A percentile compares a stretch with the other conserved stretches of the same genome.
Evolutionary conservation across 2,113 vertebrate species (phyloP).

Genomic region (Eulemur macaco): DNA sequence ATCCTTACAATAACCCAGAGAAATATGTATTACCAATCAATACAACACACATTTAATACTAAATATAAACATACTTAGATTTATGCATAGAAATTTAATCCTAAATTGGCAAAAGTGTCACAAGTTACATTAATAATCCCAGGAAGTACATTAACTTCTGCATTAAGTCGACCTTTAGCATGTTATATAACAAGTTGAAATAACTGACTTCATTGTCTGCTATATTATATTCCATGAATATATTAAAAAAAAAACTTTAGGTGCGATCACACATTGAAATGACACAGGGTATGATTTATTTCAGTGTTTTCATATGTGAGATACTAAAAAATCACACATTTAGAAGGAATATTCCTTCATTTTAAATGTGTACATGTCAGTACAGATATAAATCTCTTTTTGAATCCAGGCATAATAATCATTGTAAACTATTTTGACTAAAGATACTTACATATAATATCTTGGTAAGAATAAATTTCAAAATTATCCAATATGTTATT

Average conservation of each 20-base stretch:
- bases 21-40: neutral
- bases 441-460: neutral
- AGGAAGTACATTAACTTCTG: neutral
- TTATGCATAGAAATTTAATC: neutral
- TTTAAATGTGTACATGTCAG: neutral
- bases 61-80: neutral
- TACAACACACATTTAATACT: neutral
- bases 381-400: neutral
- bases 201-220: neutral
- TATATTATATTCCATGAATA: neutral
- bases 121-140: neutral
- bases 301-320: neutral
- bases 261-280: constrained; percentile 30
- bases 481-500: neutral
- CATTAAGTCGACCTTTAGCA: neutral
- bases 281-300: neutral
- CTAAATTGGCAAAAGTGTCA: neutral
- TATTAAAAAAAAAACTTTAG: neutral
- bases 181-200: neutral
- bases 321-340: constrained; percentile 26
- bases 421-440: neutral
- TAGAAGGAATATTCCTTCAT: neutral
- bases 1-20: neutral
- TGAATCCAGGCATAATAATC: neutral
- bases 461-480: neutral